Conservation (phyloP, 2,797 vertebrate species). For the Brachymystax lenok region DNA sequence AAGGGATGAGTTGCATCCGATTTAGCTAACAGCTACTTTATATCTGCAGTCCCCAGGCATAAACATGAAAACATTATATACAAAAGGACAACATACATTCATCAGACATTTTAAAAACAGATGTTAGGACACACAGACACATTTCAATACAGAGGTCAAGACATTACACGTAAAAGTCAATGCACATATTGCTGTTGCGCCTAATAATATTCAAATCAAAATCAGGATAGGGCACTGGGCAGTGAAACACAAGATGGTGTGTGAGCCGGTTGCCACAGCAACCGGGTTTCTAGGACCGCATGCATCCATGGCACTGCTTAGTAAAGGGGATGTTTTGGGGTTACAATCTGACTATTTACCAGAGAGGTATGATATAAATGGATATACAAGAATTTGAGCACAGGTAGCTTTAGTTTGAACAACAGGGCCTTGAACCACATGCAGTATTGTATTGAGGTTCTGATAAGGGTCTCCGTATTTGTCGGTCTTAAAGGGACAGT, state of each 20-base stretch:
- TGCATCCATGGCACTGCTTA: conserved; percentile 61
- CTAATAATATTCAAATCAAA: too few species aligned
- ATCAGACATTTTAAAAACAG: too few species aligned
- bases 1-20: too few species aligned
- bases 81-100: too few species aligned
- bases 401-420: not conserved
- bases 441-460: not conserved
- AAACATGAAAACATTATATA: too few species aligned
- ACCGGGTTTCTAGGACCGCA: conserved; percentile 75
- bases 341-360: conserved; percentile 39
- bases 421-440: not conserved
- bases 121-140: too few species aligned
- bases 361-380: not conserved
- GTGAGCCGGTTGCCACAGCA: conserved; percentile 78
- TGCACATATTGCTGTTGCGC: too few species aligned
- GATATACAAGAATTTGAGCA: not conserved
- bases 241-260: conserved; percentile 80
- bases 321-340: conserved; percentile 64
- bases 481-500: not conserved
- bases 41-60: too few species aligned
- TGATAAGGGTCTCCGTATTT: conserved; percentile 2
- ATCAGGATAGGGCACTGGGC: conserved; percentile 70
- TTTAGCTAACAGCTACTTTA: too few species aligned
- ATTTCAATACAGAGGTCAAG: too few species aligned
- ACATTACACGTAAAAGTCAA: too few species aligned